Base-by-base conservation (phyloP, 2,797 vertebrate genomes). In the Lepus oiostolus region DNA sequence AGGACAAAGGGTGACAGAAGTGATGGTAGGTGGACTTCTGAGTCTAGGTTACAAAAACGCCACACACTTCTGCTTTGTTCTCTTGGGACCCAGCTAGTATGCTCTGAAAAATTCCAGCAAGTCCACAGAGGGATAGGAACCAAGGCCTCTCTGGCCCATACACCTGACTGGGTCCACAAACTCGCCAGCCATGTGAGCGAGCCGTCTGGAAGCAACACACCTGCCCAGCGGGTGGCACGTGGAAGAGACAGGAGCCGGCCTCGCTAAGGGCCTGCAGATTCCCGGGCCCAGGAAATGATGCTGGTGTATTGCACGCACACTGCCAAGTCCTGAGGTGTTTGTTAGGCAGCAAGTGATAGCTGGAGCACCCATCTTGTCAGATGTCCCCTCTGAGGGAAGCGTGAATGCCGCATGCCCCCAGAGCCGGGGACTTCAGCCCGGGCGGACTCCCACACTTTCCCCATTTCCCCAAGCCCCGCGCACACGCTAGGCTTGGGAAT, bases 11-110 rank as follows among this genome's bases (percentile, higher is more conserved):
- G 21, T 17, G 60, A 54, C 22, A 65, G 38, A 85, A 54, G 80
- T 10, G 62, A 26, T 58, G 19, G 2, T 5, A n/a, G 8, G 6
- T 21, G 50, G 71, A 26, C 63, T 42, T 50, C 60, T 30, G 42
- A 88, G 62, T 87, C 30, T 5, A 67, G 11, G 19, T 50, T 67
- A 38, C 63, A 81, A 85, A 93, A 79, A 85, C n/a, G 11, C 35
- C 60, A 24, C 0, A 2, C 2, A 30, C 22, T 77, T 96, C 42
- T 11, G 22, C 42, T 19, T 72, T 42, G 52, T 42, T 86, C 32
- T 87, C 70, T 30, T 47, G 68, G 62, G 60, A 79, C 6, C 30
- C 54, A 58, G 54, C 54, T 21, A 58, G 54, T 1, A 42, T 21
- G 10, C 32, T 94, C 17, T 85, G 38, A 42, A 75, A 79, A 76